A percentile compares a stretch with the other conserved stretches of the same genome.
These are phyloP conservation scores for Halocaridina rubra DNA, from an alignment of 2,888 invertebrate genomes.

Conservation along the genomic window DNA sequence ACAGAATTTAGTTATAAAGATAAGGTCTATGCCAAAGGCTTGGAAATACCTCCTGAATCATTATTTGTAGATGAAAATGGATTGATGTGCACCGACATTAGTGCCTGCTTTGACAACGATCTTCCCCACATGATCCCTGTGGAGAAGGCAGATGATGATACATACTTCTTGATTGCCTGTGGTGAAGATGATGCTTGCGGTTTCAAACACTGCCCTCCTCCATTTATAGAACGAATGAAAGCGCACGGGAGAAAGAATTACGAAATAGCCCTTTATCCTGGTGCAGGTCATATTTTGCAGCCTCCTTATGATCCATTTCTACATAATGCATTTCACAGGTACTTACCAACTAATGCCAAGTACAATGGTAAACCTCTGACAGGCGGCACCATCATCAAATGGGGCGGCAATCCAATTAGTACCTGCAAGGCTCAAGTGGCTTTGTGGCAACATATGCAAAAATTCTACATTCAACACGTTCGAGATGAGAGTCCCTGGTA, in stretches of 20 bases:
- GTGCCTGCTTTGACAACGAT: neutral
- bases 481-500: constrained; percentile 45
- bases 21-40: neutral
- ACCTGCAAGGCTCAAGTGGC: constrained; percentile 45
- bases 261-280: constrained; percentile 37
- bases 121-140: constrained; percentile 28
- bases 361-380: neutral
- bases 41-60: neutral
- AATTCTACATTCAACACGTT: constrained; percentile 36
- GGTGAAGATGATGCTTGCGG: constrained; percentile 35
- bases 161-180: constrained; percentile 42
- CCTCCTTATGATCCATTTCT: constrained; percentile 35
- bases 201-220: neutral
- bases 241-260: constrained; percentile 15
- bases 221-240: constrained; percentile 29
- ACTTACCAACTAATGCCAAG: neutral
- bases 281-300: constrained; percentile 50
- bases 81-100: neutral
- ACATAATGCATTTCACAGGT: constrained; percentile 11
- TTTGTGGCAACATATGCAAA: constrained; percentile 45
- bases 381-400: neutral
- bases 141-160: constrained; percentile 53
- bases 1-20: neutral
- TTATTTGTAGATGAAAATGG: neutral
- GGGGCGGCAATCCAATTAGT: constrained; percentile 28